phyloP scores from a whole-genome alignment of 2,113 vertebrate species.

The Nycticorax nycticorax region DNA sequence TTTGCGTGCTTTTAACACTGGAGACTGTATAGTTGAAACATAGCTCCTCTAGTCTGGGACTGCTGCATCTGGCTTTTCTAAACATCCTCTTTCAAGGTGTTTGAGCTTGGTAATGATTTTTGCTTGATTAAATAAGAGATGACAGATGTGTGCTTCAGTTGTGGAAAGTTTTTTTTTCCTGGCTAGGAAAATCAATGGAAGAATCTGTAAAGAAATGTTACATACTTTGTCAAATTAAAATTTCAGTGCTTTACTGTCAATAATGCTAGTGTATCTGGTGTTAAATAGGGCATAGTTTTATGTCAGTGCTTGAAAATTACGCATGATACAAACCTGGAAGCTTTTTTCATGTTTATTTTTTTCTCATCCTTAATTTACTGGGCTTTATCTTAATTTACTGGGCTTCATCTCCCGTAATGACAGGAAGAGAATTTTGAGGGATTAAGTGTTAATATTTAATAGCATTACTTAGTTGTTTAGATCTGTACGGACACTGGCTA shows the following conservation, averaged over 20 bases:
- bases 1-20: background rate
- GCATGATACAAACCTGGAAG: background rate
- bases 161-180: background rate
- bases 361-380: background rate
- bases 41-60: background rate
- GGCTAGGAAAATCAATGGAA: background rate
- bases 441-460: background rate
- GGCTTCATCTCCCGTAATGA: background rate
- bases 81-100: background rate
- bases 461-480: background rate
- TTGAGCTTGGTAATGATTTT: background rate
- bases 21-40: background rate
- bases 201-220: background rate
- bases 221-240: background rate
- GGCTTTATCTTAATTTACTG: background rate
- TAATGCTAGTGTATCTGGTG: background rate
- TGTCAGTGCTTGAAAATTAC: background rate
- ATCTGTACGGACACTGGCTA: background rate
- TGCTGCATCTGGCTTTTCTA: background rate
- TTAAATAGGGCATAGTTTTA: background rate
- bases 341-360: background rate
- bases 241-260: background rate
- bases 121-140: background rate
- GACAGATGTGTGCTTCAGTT: background rate
- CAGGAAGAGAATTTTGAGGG: background rate